These are phyloP conservation scores for Sitta carolinensis DNA, from an alignment of 2,797 vertebrate genomes.

Conservation along the genomic window DNA sequence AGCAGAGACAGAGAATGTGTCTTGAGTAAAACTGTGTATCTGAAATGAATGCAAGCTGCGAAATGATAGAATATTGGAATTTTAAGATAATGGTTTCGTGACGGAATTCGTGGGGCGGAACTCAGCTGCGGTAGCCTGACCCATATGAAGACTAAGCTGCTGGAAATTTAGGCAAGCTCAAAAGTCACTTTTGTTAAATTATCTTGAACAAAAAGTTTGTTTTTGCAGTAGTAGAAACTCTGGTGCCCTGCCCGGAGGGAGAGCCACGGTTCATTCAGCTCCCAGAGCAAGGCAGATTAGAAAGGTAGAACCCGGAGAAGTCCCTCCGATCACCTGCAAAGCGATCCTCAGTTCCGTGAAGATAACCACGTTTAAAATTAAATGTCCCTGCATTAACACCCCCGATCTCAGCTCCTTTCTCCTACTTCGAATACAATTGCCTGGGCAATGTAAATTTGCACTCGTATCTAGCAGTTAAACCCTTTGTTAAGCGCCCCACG, in stretches of 20 bases:
- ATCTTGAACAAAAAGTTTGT: not conserved
- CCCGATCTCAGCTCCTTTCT: not conserved
- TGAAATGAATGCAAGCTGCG: not conserved
- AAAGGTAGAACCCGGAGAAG: not conserved
- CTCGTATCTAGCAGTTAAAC: not conserved
- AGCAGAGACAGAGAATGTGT: not conserved
- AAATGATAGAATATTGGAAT: not conserved
- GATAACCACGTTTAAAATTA: not conserved
- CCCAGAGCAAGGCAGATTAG: not conserved
- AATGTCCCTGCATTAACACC: not conserved
- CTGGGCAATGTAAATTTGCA: not conserved
- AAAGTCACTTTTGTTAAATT: not conserved
- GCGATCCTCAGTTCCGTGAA: not conserved
- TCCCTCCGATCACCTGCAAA: slow-evolving; percentile 1
- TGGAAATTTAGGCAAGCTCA: not conserved
- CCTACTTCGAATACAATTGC: not conserved
- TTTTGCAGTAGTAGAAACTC: not conserved
- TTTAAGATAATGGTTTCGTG: not conserved
- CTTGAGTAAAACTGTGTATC: not conserved
- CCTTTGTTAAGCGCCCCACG: not conserved
- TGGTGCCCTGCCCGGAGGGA: not conserved
- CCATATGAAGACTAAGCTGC: not conserved
- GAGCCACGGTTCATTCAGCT: not conserved
- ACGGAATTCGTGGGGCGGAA: not conserved
- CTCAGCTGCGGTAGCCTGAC: not conserved